These are phyloP conservation scores for Hydrotaea diabolus DNA, from an alignment of 2,888 invertebrate species.

Conservation along the genomic window DNA sequence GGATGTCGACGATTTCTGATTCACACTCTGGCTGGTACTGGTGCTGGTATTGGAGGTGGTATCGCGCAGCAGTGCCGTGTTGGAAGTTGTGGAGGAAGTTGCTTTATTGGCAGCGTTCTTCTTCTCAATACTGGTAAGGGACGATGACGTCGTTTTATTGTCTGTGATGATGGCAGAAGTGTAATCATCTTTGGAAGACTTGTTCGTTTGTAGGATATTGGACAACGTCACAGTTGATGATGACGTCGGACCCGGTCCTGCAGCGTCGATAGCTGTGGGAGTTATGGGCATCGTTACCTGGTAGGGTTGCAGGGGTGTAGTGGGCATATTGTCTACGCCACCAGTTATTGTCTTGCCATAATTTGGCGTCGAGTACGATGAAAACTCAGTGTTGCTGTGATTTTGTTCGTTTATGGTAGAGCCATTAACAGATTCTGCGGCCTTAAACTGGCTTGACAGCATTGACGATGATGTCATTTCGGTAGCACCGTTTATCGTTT, in stretches of 20 bases:
- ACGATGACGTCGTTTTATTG: conserved; percentile 56
- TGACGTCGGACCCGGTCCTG: neutral
- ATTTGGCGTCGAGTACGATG: conserved; percentile 40
- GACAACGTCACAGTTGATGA: conserved; percentile 63
- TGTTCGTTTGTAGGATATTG: conserved; percentile 54
- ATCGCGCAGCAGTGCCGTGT: conserved; percentile 66
- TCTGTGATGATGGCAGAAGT: conserved; percentile 68
- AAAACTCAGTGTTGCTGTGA: conserved; percentile 59
- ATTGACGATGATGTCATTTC: conserved; percentile 77
- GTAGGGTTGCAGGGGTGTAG: conserved; percentile 40
- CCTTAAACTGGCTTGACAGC: conserved; percentile 67
- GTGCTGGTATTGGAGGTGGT: conserved; percentile 68
- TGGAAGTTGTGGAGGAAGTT: conserved; percentile 24
- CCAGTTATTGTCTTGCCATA: conserved; percentile 1
- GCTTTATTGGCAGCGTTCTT: conserved; percentile 67
- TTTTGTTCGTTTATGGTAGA: conserved; percentile 64
- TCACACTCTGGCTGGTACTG: conserved; percentile 48
- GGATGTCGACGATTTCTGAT: conserved; percentile 57
- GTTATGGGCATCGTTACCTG: conserved; percentile 61
- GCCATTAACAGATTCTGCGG: conserved; percentile 62
- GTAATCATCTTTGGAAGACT: conserved; percentile 67
- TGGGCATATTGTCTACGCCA: conserved; percentile 40
- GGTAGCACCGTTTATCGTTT: conserved; percentile 70
- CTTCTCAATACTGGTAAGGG: conserved; percentile 53
- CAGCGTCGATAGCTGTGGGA: conserved; percentile 21